These are phyloP conservation scores for Spilarctia lutea DNA, from an alignment of 2,888 invertebrate species.

Conservation along the genomic window DNA sequence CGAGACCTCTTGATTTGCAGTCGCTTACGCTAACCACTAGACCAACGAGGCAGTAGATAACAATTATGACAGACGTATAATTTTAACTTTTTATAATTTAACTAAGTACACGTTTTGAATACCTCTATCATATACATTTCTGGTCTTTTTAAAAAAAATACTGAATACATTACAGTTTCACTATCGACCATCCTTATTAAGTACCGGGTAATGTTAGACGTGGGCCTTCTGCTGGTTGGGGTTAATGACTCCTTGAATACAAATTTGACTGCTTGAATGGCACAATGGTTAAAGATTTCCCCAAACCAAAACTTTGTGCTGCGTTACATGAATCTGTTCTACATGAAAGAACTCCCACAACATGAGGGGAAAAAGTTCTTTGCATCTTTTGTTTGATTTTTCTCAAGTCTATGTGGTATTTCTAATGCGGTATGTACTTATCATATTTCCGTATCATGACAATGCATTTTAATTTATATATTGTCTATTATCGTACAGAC, in stretches of 20 bases:
- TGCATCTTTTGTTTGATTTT: neutral
- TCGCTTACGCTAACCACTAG: too few relatives aligned
- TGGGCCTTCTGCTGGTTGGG: neutral
- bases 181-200: neutral
- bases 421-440: too few relatives aligned
- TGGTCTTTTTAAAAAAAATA: too few relatives aligned
- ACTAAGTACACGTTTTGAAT: too few relatives aligned
- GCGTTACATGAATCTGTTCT: neutral
- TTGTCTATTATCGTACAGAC: neutral
- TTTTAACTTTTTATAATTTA: neutral
- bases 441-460: neutral
- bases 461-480: neutral
- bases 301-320: neutral
- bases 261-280: too few relatives aligned
- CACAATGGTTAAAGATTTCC: neutral
- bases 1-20: too few relatives aligned
- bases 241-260: neutral
- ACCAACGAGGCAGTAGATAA: too few relatives aligned
- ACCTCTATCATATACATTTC: too few relatives aligned
- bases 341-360: neutral
- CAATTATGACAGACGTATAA: neutral
- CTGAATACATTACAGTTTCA: neutral
- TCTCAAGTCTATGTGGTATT: neutral
- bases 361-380: neutral
- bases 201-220: too few relatives aligned